A percentile compares a stretch with the other conserved stretches of the same genome.
Evolutionary conservation across 2,888 invertebrate genomes (phyloP).

Genomic region (Pasiphila rectangulata): DNA sequence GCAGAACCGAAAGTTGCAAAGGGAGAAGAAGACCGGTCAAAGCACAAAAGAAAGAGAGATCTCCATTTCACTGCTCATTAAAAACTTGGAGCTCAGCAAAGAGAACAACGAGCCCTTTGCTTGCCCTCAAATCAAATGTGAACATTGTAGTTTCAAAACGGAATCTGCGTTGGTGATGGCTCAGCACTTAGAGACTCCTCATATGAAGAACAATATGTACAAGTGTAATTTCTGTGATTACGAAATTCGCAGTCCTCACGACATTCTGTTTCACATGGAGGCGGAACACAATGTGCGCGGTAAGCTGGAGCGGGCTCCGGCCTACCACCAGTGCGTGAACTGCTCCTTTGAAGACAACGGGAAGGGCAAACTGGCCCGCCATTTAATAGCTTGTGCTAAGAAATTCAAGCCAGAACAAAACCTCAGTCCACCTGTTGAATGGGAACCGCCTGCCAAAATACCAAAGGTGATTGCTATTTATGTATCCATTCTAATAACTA

Average conservation of each 20-base stretch:
- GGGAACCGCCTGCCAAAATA: slow-evolving; percentile 97
- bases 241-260: slow-evolving; percentile 91
- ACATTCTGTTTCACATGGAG: slow-evolving; percentile 95
- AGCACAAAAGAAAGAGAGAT: slow-evolving; percentile 85
- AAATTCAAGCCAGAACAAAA: slow-evolving; percentile 94
- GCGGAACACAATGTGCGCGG: slow-evolving; percentile 92
- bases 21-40: slow-evolving; percentile 82
- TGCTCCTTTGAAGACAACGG: slow-evolving; percentile 97
- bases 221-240: slow-evolving; percentile 92
- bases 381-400: slow-evolving; percentile 92
- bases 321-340: slow-evolving; percentile 94
- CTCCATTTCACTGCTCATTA: slow-evolving; percentile 90
- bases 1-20: slow-evolving; percentile 91
- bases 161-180: slow-evolving; percentile 92
- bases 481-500: background rate
- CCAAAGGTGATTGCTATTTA: slow-evolving; percentile 80
- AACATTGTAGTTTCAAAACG: slow-evolving; percentile 93
- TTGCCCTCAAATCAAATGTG: slow-evolving; percentile 89
- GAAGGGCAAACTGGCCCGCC: slow-evolving; percentile 93
- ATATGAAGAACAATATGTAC: slow-evolving; percentile 92
- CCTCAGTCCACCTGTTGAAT: slow-evolving; percentile 91
- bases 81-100: slow-evolving; percentile 92
- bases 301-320: slow-evolving; percentile 90
- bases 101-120: slow-evolving; percentile 91
- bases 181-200: slow-evolving; percentile 94